Percentiles rank a stretch among this genome's conserved stretches.
Evolutionary conservation across 2,113 vertebrate genomes (phyloP).

Genomic region (Artemisiospiza belli): DNA sequence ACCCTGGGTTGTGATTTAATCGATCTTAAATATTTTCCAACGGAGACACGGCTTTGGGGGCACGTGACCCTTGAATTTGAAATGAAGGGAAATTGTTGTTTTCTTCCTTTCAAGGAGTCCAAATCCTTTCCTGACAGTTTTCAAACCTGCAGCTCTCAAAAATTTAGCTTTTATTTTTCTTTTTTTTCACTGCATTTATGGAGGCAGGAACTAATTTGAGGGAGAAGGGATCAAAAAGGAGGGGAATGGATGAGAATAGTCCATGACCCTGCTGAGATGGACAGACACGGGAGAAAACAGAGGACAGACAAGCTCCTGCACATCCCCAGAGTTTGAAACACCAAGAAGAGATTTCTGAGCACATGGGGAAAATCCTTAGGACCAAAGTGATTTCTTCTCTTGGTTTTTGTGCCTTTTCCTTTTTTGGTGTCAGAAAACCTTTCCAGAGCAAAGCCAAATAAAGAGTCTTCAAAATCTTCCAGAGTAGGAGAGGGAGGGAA

Average conservation of each 20-base stretch:
- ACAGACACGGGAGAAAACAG: not conserved
- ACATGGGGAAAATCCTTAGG: not conserved
- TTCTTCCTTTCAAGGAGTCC: not conserved
- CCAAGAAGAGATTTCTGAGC: not conserved
- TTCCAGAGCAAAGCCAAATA: not conserved
- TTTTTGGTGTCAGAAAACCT: not conserved
- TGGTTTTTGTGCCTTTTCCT: not conserved
- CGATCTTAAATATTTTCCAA: not conserved
- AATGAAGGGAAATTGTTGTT: not conserved
- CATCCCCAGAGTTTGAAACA: not conserved
- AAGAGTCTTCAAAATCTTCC: not conserved
- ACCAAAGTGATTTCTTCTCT: not conserved
- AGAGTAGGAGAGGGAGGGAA: not conserved
- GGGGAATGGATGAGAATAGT: not conserved
- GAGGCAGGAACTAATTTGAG: not conserved
- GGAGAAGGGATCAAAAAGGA: not conserved
- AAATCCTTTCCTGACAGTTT: not conserved
- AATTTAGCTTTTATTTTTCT: not conserved
- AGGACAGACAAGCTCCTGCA: not conserved
- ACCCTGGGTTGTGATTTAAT: not conserved
- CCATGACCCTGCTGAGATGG: not conserved
- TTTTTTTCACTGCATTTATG: not conserved
- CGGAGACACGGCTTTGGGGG: accelerated
- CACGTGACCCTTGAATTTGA: not conserved
- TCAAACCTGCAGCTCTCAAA: not conserved